phyloP scores from a whole-genome alignment of 2,797 vertebrate species.

The Sebastes minor region DNA sequence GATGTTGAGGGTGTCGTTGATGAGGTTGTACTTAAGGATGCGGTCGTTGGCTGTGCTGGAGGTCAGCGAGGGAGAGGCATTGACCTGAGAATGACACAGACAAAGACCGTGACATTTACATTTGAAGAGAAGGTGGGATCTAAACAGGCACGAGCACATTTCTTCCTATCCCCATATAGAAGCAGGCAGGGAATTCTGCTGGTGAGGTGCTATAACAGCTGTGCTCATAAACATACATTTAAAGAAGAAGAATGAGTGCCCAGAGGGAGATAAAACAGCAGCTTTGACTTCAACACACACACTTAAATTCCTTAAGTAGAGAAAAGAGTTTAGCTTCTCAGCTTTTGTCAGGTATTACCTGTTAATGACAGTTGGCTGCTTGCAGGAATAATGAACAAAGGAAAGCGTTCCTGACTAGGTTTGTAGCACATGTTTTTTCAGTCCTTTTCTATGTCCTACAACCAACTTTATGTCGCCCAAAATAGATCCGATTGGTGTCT shows the following conservation, averaged over 20 bases:
- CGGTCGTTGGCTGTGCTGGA: conserved; percentile 98
- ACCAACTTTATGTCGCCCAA: conserved; percentile 24
- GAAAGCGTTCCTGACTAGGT: conserved; percentile 6
- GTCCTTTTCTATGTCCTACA: conserved; percentile 35
- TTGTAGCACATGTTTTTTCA: conserved; percentile 34
- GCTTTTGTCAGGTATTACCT: background rate
- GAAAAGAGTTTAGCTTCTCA: background rate
- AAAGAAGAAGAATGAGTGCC: background rate
- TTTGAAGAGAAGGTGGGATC: background rate
- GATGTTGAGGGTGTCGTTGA: conserved; percentile 98
- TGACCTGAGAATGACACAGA: conserved; percentile 83
- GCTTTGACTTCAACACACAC: background rate
- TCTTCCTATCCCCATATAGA: conserved; percentile 11
- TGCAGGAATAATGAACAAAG: background rate
- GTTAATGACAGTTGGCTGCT: background rate
- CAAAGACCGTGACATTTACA: background rate
- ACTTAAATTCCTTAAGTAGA: background rate
- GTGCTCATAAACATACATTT: background rate
- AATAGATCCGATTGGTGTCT: conserved; percentile 63
- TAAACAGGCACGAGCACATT: conserved; percentile 5
- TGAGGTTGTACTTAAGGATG: conserved; percentile 98
- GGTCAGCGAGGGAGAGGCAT: conserved; percentile 96
- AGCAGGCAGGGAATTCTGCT: conserved; percentile 37
- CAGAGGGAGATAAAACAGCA: background rate
- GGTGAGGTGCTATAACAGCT: conserved; percentile 4